Percentiles rank a stretch among this genome's conserved stretches.
Conservation (phyloP, 2,888 invertebrate species). For the Drosophila sordidula region DNA sequence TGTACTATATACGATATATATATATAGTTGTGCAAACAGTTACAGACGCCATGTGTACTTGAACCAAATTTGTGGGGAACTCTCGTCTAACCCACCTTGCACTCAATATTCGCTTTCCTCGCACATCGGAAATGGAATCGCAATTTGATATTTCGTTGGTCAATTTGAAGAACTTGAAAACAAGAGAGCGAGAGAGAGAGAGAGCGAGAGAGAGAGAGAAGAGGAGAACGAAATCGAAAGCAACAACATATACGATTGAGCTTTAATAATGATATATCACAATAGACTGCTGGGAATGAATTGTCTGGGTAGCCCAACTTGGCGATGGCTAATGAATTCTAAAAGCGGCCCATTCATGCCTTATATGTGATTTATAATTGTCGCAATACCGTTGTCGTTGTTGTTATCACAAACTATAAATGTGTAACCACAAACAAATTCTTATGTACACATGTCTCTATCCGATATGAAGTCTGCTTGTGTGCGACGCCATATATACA, state of each 20-base stretch:
- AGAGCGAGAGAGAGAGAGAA: too few relatives aligned
- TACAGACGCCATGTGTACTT: conserved; percentile 19
- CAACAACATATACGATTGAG: neutral
- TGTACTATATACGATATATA: neutral
- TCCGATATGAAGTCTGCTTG: conserved; percentile 6
- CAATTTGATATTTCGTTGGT: conserved; percentile 18
- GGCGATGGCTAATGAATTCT: conserved; percentile 7
- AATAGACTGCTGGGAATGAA: conserved; percentile 2
- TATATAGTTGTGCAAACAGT: neutral
- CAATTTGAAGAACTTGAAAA: neutral
- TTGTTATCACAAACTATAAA: conserved; percentile 31
- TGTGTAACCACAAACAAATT: conserved; percentile 21
- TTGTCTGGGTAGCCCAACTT: conserved; percentile 6
- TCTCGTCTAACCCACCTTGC: conserved; percentile 26
- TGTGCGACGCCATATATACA: neutral
- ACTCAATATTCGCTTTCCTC: conserved; percentile 36
- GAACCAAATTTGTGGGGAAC: conserved; percentile 18
- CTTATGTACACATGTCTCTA: neutral
- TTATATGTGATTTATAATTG: conserved; percentile 35
- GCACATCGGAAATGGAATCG: neutral
- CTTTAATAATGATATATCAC: conserved; percentile 10
- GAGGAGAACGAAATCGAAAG: neutral
- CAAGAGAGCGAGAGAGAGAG: too few relatives aligned
- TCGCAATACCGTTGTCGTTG: conserved; percentile 19
- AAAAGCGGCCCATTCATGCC: conserved; percentile 44